Evolutionary conservation across 1,140 invertebrate species (phyloP), one percentile per base, ranked within the genome.

Genomic region (Ips nitidus): DNA sequence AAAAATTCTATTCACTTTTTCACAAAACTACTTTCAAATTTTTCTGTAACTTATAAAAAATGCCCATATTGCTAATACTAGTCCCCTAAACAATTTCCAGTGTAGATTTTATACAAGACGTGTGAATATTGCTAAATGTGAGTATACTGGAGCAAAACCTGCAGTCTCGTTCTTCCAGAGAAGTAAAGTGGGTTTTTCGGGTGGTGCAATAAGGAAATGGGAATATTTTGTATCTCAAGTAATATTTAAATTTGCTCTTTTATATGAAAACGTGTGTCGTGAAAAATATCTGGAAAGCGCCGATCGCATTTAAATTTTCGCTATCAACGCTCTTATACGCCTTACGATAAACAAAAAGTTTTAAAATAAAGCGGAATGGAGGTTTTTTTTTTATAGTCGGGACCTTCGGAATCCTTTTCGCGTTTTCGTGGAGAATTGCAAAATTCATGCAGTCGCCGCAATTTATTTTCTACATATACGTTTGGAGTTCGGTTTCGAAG

Each of bases 381-480:
- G 45, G 22, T 22, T 22, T 22, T 22, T 22, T n/a, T 68, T 68
- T 68, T 60, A 52, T 60, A 42, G 43, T 50, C 37, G n/a, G 39
- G 53, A 42, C 8, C 63, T 40, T 22, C 55, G 41, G 43, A 68
- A 56, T 53, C 56, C 66, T 68, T 68, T 60, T 52, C 66, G 40
- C 65, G 41, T 66, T 66, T 59, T 59, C 65, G 41, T 50, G 65
- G 65, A 59, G 45, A 66, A 66, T 66, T 66, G 65, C 65, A 59
- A 66, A 66, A 66, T 66, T 66, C 65, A 66, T 66, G 56, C 64
- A 66, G 50, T 66, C 53, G 64, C 64, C 64, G 53, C 64, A 66
- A 66, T 57, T 66, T 66, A 66, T 66, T 66, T 66, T 66, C 55
- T 43, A 52, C 55, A 43, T 56, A 58, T 52, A 57, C 64, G 50